Conservation (phyloP, 1,140 invertebrate species). For the Catajapyx aquilonaris region DNA sequence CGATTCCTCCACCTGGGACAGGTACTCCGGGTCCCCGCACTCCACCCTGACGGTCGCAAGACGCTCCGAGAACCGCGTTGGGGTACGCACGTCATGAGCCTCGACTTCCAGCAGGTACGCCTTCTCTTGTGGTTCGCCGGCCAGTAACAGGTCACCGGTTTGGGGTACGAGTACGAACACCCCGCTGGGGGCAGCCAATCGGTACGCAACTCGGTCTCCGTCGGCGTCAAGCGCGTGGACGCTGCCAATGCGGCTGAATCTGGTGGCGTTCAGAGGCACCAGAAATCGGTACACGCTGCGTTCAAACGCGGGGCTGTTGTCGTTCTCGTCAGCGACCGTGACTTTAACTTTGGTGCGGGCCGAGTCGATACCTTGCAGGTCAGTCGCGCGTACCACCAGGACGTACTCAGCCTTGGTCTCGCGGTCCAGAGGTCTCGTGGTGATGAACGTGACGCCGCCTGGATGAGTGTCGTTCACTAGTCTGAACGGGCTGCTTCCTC, state of each 20-base stretch:
- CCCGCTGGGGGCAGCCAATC: constrained; percentile 50
- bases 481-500: constrained; percentile 11
- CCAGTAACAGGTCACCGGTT: constrained; percentile 66
- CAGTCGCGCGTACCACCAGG: constrained; percentile 49
- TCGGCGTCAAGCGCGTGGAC: constrained; percentile 66
- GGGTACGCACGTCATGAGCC: constrained; percentile 57
- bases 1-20: constrained; percentile 17
- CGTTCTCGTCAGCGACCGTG: constrained; percentile 63
- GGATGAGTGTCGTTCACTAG: constrained; percentile 25
- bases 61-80: constrained; percentile 37
- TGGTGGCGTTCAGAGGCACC: constrained; percentile 35
- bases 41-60: constrained; percentile 53
- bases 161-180: constrained; percentile 70
- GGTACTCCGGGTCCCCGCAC: constrained; percentile 33
- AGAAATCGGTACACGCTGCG: constrained; percentile 55
- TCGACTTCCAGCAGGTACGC: constrained; percentile 36
- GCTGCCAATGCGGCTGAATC: constrained; percentile 56
- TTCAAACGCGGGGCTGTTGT: constrained; percentile 67
- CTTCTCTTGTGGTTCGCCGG: constrained; percentile 35
- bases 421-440: constrained; percentile 44
- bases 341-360: constrained; percentile 48
- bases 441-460: constrained; percentile 40
- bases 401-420: constrained; percentile 44
- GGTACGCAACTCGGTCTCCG: constrained; percentile 67
- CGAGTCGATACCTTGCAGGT: constrained; percentile 46